phyloP scores from a whole-genome alignment of 2,113 vertebrate genomes.

The Casuarius casuarius region DNA sequence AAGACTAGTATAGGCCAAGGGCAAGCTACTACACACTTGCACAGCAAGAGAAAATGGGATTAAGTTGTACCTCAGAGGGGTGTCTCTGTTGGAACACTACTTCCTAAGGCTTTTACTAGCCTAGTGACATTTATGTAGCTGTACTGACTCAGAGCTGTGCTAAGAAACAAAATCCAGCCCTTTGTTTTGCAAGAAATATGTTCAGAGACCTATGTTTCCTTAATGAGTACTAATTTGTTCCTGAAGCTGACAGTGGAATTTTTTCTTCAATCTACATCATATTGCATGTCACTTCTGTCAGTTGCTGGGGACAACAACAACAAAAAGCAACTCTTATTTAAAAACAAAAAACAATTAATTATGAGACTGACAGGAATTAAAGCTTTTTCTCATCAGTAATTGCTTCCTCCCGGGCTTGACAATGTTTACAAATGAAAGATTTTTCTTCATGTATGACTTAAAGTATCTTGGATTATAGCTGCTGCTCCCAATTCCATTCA shows the following conservation, averaged over 20 bases:
- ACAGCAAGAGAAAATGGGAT: not conserved
- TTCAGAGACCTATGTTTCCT: not conserved
- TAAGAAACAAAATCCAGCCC: not conserved
- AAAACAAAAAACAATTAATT: not conserved
- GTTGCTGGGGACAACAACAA: not conserved
- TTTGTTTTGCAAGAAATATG: not conserved
- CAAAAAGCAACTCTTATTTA: not conserved
- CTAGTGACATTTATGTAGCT: not conserved
- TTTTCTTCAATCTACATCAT: conserved; percentile 14
- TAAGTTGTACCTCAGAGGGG: fast-evolving
- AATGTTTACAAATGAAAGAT: conserved; percentile 43
- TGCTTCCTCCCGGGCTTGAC: conserved; percentile 5
- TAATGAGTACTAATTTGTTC: conserved; percentile 25
- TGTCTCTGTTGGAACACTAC: fast-evolving
- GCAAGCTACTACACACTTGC: fast-evolving
- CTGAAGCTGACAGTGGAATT: not conserved
- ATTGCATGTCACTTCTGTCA: not conserved
- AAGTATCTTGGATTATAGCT: conserved; percentile 27
- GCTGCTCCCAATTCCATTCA: not conserved
- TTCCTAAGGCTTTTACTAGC: not conserved
- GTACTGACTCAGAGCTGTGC: not conserved
- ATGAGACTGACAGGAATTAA: not conserved
- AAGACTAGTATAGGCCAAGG: not conserved
- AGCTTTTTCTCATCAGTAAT: conserved; percentile 56
- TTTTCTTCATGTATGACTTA: conserved; percentile 36